Conservation (phyloP, 2,113 vertebrate genomes). For the Nycticebus coucang region DNA sequence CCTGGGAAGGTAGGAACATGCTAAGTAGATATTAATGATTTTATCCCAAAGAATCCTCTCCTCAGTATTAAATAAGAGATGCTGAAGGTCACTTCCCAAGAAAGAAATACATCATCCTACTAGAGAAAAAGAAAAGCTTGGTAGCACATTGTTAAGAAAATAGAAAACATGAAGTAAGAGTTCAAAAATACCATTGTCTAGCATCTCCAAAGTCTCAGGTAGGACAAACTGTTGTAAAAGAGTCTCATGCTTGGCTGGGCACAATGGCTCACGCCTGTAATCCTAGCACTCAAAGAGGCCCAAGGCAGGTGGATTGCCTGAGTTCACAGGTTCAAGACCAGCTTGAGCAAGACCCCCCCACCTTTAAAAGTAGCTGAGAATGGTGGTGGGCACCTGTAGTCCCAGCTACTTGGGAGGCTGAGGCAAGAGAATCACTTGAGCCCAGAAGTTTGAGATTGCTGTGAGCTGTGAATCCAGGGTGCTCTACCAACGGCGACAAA, state of each 20-base stretch:
- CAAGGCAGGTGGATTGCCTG: too few species aligned
- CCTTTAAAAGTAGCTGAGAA: too few species aligned
- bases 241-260: not conserved
- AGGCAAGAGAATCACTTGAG: too few species aligned
- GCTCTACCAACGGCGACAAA: too few species aligned
- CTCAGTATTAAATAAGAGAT: slow-evolving; percentile 32
- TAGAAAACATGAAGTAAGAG: not conserved
- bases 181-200: not conserved
- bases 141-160: not conserved
- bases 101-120: slow-evolving; percentile 18
- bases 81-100: slow-evolving; percentile 17
- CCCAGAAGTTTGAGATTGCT: too few species aligned
- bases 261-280: too few species aligned
- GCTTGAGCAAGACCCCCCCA: too few species aligned
- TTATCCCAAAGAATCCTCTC: slow-evolving; percentile 7
- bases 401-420: too few species aligned
- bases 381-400: too few species aligned
- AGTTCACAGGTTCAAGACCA: too few species aligned
- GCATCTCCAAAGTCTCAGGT: not conserved
- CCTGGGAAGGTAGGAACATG: not conserved
- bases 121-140: slow-evolving; percentile 29
- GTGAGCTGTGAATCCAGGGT: too few species aligned
- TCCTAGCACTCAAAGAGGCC: too few species aligned
- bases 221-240: not conserved
- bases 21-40: not conserved